Evolutionary conservation across 2,113 vertebrate species (phyloP).

Genomic region (Hipposideros armiger): DNA sequence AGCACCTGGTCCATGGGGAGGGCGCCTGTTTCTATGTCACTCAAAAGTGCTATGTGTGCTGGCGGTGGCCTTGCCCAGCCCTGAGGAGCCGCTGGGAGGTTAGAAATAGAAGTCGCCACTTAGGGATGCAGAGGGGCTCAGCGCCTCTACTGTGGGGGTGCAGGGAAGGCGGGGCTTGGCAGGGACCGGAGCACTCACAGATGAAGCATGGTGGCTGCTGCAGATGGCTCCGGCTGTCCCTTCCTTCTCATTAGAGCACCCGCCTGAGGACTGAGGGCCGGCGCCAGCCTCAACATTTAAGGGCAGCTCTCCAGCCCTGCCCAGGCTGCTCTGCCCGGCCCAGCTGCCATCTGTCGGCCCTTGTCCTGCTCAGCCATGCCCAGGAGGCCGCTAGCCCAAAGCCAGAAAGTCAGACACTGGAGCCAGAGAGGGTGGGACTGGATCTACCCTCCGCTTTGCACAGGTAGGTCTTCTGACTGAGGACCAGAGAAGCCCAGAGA

Average conservation of each 20-base stretch:
- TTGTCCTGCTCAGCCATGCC: neutral
- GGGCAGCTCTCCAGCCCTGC: neutral
- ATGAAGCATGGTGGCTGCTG: fast-evolving
- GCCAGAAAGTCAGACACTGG: neutral
- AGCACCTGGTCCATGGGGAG: neutral
- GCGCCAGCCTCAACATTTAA: neutral
- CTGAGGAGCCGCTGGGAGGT: neutral
- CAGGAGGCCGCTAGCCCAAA: neutral
- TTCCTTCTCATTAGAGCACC: neutral
- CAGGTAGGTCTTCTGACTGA: neutral
- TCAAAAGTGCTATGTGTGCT: neutral
- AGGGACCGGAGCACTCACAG: neutral
- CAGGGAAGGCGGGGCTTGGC: neutral
- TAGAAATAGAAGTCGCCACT: neutral
- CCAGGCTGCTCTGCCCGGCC: neutral
- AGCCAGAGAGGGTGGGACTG: fast-evolving
- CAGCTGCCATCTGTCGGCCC: neutral
- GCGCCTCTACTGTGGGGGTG: neutral
- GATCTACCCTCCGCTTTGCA: neutral
- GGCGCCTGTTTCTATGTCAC: no score
- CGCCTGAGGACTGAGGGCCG: neutral
- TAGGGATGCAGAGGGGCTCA: neutral
- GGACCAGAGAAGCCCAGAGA: neutral
- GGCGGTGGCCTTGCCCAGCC: neutral
- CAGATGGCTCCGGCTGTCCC: neutral